Base-by-base conservation (phyloP, 1,140 invertebrate genomes). In the Theocolax elegans region DNA sequence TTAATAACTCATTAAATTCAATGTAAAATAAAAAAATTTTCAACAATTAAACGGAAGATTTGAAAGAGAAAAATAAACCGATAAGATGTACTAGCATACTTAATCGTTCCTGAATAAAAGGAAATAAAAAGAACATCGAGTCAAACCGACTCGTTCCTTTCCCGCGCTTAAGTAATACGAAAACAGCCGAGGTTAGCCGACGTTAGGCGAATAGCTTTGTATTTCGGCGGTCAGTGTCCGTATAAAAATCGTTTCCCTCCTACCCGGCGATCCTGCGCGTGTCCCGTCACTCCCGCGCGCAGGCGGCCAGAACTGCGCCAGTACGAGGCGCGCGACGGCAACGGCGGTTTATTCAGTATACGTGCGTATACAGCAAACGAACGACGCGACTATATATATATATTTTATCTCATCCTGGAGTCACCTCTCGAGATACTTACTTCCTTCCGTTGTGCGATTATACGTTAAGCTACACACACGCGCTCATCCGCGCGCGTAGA, bases 211-310 rank as follows among this genome's bases (percentile, higher is more conserved):
- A 4, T 7, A 7, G 17, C 44, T 19, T 19, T 17, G 15, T 48
- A 19, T 17, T 15, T 15, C 51, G n/a, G 48, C 63, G 63, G 23
- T 27, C 62, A 65, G 63, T 54, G 31, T 48, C 63, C 63, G 31
- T 35, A n/a, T n/a, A 19, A 42, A 40, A 42, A 17, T 51, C 63
- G 21, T 25, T n/a, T 29, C 27, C n/a, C 6, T 54, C 27, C 27
- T 46, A 17, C 27, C 25, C 46, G 23, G 60, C 44, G 23, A 54
- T 29, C 54, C 54, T 23, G 3, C 21, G 31, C 51, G 27, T 25
- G 51, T 35, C 15, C 51, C 29, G 25, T 21, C 19, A 27, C 25
- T 17, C 19, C 13, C 31, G 53, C 29, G 53, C 25, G 21, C 49
- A 13, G n/a, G 53, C 15, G 8, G 42, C 25, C 23, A 44, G 9